A percentile compares a stretch with the other conserved stretches of the same genome.
phyloP scores from a whole-genome alignment of 2,888 invertebrate genomes.

The Parochlus steinenii region DNA sequence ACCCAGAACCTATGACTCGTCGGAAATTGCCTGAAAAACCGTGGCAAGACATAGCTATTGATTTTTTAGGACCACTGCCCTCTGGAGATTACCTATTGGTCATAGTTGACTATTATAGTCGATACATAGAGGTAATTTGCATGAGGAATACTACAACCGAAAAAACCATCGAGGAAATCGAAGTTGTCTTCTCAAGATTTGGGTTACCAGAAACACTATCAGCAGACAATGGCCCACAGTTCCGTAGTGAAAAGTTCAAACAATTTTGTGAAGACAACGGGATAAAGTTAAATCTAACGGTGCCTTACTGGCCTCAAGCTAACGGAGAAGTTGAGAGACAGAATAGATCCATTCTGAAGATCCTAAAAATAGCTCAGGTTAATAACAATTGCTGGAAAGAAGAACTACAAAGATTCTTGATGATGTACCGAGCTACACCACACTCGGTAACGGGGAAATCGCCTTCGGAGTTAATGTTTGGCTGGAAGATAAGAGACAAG shows the following conservation, averaged over 20 bases:
- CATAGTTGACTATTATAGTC: slow-evolving; percentile 18
- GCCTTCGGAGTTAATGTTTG: neutral
- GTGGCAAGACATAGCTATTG: slow-evolving; percentile 16
- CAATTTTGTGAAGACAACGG: slow-evolving; percentile 14
- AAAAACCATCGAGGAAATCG: slow-evolving; percentile 13
- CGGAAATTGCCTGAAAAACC: slow-evolving; percentile 15
- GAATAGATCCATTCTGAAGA: slow-evolving; percentile 15
- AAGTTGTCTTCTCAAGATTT: slow-evolving; percentile 16
- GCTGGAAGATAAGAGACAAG: neutral
- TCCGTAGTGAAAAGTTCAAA: slow-evolving; percentile 13
- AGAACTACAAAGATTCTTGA: slow-evolving; percentile 14
- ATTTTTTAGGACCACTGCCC: slow-evolving; percentile 15
- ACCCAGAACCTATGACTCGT: slow-evolving; percentile 13
- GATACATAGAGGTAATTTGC: slow-evolving; percentile 17
- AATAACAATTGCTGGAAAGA: slow-evolving; percentile 13
- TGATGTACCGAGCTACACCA: no score
- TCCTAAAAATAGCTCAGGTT: slow-evolving; percentile 14
- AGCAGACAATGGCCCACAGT: slow-evolving; percentile 15
- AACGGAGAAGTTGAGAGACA: slow-evolving; percentile 17
- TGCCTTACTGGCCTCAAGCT: slow-evolving; percentile 16
- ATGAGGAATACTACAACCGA: slow-evolving; percentile 14
- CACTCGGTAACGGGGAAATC: neutral
- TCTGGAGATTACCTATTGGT: slow-evolving; percentile 13
- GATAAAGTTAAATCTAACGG: slow-evolving; percentile 13
- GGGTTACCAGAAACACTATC: slow-evolving; percentile 15